Evolutionary conservation across 2,113 vertebrate genomes (phyloP).

Genomic region (Struthidea cinerea): DNA sequence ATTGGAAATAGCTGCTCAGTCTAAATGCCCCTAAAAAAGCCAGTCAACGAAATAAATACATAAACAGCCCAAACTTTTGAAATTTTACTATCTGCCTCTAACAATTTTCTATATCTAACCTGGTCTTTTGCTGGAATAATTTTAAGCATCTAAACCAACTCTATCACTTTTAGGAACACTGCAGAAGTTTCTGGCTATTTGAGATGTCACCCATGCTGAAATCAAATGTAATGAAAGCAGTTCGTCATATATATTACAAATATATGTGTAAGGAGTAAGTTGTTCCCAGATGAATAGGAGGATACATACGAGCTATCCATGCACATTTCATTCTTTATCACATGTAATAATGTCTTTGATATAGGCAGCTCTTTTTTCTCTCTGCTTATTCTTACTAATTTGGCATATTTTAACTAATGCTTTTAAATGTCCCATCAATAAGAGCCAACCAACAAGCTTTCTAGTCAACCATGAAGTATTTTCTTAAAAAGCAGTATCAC

Average conservation of each 20-base stretch:
- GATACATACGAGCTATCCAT: not conserved
- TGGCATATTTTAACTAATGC: not conserved
- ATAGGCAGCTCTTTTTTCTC: not conserved
- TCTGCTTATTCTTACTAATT: not conserved
- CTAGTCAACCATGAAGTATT: not conserved
- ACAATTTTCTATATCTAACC: not conserved
- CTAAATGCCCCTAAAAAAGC: not conserved
- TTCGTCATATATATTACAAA: not conserved
- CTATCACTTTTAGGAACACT: not conserved
- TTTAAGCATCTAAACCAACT: not conserved
- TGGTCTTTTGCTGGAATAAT: not conserved
- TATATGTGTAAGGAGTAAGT: not conserved
- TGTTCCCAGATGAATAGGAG: not conserved
- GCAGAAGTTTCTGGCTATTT: not conserved
- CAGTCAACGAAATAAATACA: not conserved
- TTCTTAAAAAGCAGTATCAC: not conserved
- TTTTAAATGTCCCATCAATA: not conserved
- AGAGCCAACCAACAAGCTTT: not conserved
- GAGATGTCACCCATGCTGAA: not conserved
- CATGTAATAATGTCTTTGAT: not conserved
- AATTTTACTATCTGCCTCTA: not conserved
- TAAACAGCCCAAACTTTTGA: fast-evolving
- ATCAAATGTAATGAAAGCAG: not conserved
- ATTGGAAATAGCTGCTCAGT: not conserved
- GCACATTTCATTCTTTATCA: not conserved